Percentiles rank a stretch among this genome's conserved stretches.
phyloP scores from a whole-genome alignment of 30 jellyfish, hydroid and myxozoan species.

The Morbakka virulenta region DNA sequence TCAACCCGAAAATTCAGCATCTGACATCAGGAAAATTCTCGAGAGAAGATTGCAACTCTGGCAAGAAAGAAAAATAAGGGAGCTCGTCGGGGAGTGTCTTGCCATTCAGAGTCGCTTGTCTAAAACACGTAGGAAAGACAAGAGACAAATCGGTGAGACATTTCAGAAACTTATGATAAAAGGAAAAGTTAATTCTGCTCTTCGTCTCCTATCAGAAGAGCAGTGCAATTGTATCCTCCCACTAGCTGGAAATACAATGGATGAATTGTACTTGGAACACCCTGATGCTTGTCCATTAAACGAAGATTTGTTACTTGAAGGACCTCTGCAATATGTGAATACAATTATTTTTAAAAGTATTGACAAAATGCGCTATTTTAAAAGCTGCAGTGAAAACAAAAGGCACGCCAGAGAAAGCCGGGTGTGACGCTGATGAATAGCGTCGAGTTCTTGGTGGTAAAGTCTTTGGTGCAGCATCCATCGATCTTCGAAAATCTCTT shows the following conservation, averaged over 20 bases:
- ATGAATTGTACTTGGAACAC: neutral
- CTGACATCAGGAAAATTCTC: too few species aligned
- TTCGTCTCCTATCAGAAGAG: slow-evolving; percentile 5
- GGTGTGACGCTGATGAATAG: slow-evolving; percentile 49
- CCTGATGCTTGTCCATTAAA: neutral
- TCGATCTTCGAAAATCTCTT: too few species aligned
- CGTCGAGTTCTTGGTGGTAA: slow-evolving; percentile 23
- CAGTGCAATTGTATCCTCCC: slow-evolving; percentile 6
- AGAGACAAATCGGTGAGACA: neutral
- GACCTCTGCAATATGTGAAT: slow-evolving; percentile 27
- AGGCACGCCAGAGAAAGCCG: slow-evolving; percentile 25
- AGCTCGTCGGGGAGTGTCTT: slow-evolving; percentile 14
- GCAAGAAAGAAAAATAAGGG: slow-evolving; percentile 9
- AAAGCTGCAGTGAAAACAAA: too few species aligned
- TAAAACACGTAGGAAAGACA: too few species aligned
- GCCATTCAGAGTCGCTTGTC: slow-evolving; percentile 12
- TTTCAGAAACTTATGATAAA: slow-evolving; percentile 13
- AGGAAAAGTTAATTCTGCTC: slow-evolving; percentile 22
- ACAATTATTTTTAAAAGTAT: slow-evolving; percentile 17
- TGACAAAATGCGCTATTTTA: neutral
- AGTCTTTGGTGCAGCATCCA: too few species aligned
- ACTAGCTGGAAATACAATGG: slow-evolving; percentile 2
- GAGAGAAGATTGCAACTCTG: too few species aligned
- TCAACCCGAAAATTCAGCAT: slow-evolving; percentile 6
- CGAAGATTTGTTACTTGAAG: neutral